Base-by-base conservation (phyloP, 2,113 vertebrate genomes). In the Thalassoma bifasciatum region DNA sequence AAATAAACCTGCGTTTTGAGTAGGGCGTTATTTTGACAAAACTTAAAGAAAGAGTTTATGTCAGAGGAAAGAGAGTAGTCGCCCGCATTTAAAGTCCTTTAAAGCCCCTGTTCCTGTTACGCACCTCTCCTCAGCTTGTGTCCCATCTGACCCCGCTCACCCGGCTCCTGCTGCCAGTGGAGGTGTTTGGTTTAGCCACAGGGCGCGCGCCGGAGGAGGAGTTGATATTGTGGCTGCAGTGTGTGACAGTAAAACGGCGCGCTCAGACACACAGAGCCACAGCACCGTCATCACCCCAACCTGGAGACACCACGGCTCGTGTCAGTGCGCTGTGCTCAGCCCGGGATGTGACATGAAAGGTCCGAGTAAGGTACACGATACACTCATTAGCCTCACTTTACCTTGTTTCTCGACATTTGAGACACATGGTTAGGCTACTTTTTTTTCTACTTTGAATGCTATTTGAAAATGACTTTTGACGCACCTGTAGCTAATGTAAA, bases 191-290 rank as follows among this genome's bases (percentile, higher is more conserved):
- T 85, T 86, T 75, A 72, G 63, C 36, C 50, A 65, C 85, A 68
- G 72, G 79, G 80, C 47, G 88, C 84, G 63, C 69, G 71, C 88
- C 87, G 91, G 88, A 92, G 93, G 92, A 92, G 93, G 92, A 86
- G 93, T 89, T 90, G 83, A 53, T 56, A 17, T 61, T 76, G 67
- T 26, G 79, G 74, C 83, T 69, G 77, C 70, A 37, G 79, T 64
- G 73, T 56, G 88, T 71, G 72, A 44, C 84, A 59, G 77, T 83
- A 76, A 79, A 83, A 86, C 88, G 83, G 89, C 72, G 84, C 86
- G 62, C 78, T 71, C 67, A 79, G 82, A 77, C 71, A 13, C 79
- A 13, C 75, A 71, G 67, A 81, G 86, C 81, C 75, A 73, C 77
- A 84, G 62, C 72, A 62, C 60, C 64, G 26, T 53, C 50, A 62